Conservation (phyloP, 2,113 vertebrate species). For the Sinocyclocheilus anophthalmus region DNA sequence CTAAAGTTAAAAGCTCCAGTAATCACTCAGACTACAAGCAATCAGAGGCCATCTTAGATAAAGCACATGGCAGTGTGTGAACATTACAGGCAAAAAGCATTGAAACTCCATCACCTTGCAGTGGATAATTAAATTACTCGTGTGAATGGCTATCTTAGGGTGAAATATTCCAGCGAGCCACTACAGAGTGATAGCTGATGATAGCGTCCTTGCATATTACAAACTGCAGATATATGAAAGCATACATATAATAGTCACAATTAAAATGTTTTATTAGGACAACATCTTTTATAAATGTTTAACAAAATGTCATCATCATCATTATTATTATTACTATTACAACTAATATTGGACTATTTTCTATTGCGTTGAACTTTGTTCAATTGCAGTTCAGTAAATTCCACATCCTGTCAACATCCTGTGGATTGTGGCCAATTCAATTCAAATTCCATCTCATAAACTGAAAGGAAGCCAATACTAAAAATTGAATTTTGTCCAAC, state of each 20-base stretch:
- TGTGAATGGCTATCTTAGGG: background rate
- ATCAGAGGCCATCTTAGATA: background rate
- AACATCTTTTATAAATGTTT: background rate
- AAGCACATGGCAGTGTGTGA: background rate
- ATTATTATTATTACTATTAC: background rate
- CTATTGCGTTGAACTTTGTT: background rate
- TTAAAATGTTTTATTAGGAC: background rate
- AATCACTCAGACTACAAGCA: slow-evolving; percentile 15
- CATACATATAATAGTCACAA: background rate
- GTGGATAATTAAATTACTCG: background rate
- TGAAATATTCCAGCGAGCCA: background rate
- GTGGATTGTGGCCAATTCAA: background rate
- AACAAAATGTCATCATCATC: background rate
- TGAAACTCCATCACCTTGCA: background rate
- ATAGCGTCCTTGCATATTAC: background rate
- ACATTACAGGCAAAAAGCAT: background rate
- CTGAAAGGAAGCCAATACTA: background rate
- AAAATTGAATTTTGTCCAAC: background rate
- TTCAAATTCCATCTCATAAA: background rate
- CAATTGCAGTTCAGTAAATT: background rate
- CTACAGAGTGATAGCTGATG: background rate
- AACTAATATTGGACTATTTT: background rate
- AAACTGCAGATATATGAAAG: background rate
- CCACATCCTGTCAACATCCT: background rate
- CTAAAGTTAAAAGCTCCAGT: slow-evolving; percentile 1